Percentiles rank a stretch among this genome's conserved stretches.
Evolutionary conservation across 2,888 invertebrate genomes (phyloP).

Genomic region (Trissolcus brochymenae): DNA sequence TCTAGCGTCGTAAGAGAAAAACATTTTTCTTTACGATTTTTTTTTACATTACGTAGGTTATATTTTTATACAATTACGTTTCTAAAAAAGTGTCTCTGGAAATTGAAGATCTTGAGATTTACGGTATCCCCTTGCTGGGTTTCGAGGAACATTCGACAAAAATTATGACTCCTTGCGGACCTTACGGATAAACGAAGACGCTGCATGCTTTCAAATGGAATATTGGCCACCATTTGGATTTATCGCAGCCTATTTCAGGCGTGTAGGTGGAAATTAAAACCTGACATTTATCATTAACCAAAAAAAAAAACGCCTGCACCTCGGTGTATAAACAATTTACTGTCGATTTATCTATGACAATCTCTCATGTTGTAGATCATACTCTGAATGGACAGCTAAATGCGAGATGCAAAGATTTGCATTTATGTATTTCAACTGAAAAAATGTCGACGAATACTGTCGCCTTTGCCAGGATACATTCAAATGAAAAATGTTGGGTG

Average conservation of each 20-base stretch:
- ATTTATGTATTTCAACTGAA: conserved; percentile 23
- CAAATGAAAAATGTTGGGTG: conserved; percentile 16
- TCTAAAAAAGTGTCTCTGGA: conserved; percentile 26
- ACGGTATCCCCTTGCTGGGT: conserved; percentile 16
- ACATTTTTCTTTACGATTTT: too few species aligned
- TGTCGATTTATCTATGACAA: conserved; percentile 38
- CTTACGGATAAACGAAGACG: conserved; percentile 48
- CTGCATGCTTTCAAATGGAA: conserved; percentile 48
- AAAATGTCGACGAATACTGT: conserved; percentile 17
- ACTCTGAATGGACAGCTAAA: conserved; percentile 18
- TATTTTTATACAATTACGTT: conserved; percentile 15
- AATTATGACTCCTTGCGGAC: conserved; percentile 44
- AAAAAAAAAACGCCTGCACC: conserved; percentile 35
- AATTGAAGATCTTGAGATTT: conserved; percentile 39
- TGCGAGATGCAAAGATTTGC: conserved; percentile 12
- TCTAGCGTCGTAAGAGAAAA: neutral
- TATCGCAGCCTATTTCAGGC: conserved; percentile 41
- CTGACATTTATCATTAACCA: conserved; percentile 41
- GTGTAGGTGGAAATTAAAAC: conserved; percentile 40
- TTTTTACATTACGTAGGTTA: neutral
- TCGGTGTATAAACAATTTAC: conserved; percentile 44
- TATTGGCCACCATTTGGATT: conserved; percentile 47
- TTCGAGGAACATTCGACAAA: conserved; percentile 40
- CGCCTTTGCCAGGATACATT: conserved; percentile 1
- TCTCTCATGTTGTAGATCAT: conserved; percentile 32